phyloP scores from a whole-genome alignment of 2,888 invertebrate species.

The Mythimna loreyi region DNA sequence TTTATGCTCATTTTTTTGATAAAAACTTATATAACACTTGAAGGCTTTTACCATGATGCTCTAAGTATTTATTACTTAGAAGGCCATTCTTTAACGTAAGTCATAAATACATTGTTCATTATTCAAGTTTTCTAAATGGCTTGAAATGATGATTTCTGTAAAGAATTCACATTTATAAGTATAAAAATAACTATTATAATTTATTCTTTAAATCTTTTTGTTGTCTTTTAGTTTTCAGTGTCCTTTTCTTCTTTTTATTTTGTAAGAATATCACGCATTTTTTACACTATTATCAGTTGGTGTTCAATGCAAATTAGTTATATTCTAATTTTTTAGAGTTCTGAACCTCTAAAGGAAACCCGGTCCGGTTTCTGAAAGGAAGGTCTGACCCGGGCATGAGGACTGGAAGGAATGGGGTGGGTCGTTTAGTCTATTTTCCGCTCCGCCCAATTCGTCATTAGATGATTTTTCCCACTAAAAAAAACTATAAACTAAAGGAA shows the following conservation, averaged over 20 bases:
- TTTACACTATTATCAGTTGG: neutral
- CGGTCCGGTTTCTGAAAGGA: no score
- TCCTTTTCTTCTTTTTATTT: neutral
- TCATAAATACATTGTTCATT: constrained; percentile 4
- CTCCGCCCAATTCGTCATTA: no score
- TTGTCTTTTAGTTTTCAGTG: neutral
- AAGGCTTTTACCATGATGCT: no score
- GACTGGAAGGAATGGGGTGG: no score
- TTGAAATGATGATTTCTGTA: neutral
- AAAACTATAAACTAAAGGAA: no score
- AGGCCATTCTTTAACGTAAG: neutral
- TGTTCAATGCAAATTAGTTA: neutral
- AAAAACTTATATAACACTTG: no score
- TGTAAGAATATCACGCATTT: neutral
- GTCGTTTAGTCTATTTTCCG: no score
- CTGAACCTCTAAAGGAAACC: no score
- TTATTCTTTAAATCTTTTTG: constrained; percentile 1
- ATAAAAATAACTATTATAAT: neutral
- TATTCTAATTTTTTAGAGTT: no score
- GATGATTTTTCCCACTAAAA: no score
- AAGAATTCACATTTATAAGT: constrained; percentile 2
- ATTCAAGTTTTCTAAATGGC: constrained; percentile 9
- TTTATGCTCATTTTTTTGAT: neutral
- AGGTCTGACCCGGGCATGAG: no score
- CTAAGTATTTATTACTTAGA: neutral